These are phyloP conservation scores for Spinus olivaceus DNA, from an alignment of 2,797 vertebrate species.

Conservation along the genomic window DNA sequence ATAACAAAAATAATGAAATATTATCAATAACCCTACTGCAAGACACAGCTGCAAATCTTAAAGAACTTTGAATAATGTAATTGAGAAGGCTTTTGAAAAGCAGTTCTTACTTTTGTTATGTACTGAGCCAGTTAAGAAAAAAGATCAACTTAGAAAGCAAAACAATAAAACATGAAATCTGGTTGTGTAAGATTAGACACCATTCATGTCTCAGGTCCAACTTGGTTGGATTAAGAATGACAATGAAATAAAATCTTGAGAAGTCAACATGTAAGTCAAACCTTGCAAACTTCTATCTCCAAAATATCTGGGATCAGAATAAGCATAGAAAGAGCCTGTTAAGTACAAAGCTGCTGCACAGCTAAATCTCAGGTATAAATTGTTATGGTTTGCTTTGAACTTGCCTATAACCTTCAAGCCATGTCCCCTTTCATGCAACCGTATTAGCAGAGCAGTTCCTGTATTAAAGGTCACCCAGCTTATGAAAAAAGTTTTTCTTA, in stretches of 20 bases:
- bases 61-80: neutral
- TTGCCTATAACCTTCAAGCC: neutral
- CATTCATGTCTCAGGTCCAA: neutral
- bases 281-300: neutral
- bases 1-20: neutral
- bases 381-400: neutral
- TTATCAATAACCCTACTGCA: neutral
- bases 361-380: neutral
- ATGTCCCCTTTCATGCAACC: neutral
- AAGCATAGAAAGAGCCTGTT: neutral
- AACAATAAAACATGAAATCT: conserved; percentile 2
- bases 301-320: neutral
- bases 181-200: neutral
- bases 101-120: neutral
- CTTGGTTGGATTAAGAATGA: neutral
- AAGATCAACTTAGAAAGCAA: neutral
- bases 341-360: neutral
- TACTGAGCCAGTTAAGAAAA: neutral
- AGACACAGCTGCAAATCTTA: neutral
- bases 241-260: neutral
- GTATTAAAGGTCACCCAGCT: neutral
- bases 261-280: neutral
- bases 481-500: neutral
- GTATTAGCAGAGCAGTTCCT: neutral
- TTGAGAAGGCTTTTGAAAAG: neutral